phyloP scores from a whole-genome alignment of 2,113 vertebrate species.

The Sporophila hypoxantha region DNA sequence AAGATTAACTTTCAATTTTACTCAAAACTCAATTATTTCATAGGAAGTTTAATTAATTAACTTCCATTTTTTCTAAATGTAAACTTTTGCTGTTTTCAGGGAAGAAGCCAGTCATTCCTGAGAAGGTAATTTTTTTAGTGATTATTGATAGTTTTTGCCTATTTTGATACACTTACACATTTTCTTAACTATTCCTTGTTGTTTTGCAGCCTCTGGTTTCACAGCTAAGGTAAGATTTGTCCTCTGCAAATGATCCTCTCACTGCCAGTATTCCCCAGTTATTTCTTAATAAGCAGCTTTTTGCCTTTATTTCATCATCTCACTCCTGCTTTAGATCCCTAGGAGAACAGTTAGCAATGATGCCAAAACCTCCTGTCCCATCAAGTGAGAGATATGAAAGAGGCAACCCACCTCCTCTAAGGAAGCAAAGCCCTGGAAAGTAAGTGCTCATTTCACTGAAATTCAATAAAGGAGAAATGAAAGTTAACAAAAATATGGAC shows the following conservation, averaged over 20 bases:
- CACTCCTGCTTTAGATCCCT: constrained; percentile 39
- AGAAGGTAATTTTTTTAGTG: constrained; percentile 59
- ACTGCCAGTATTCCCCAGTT: not conserved
- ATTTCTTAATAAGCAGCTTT: not conserved
- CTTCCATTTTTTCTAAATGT: not conserved
- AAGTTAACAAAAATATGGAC: not conserved
- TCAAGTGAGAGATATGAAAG: constrained; percentile 65
- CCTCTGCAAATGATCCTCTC: not conserved
- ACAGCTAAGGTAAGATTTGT: constrained; percentile 65
- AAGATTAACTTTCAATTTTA: not conserved
- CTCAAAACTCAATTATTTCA: not conserved
- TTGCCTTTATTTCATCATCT: not conserved
- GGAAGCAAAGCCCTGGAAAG: constrained; percentile 56
- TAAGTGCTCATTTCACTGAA: constrained; percentile 11
- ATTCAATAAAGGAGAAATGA: not conserved
- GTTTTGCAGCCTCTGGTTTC: constrained; percentile 57
- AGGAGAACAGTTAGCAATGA: constrained; percentile 66
- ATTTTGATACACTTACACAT: not conserved
- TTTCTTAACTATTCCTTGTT: not conserved
- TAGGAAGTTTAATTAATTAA: not conserved
- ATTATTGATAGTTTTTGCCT: not conserved
- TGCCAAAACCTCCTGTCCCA: constrained; percentile 75
- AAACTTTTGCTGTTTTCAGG: constrained; percentile 46
- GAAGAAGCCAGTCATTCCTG: constrained; percentile 56
- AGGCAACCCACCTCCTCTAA: constrained; percentile 52